These are phyloP conservation scores for Menura novaehollandiae DNA, from an alignment of 2,113 vertebrate genomes.

Conservation along the genomic window DNA sequence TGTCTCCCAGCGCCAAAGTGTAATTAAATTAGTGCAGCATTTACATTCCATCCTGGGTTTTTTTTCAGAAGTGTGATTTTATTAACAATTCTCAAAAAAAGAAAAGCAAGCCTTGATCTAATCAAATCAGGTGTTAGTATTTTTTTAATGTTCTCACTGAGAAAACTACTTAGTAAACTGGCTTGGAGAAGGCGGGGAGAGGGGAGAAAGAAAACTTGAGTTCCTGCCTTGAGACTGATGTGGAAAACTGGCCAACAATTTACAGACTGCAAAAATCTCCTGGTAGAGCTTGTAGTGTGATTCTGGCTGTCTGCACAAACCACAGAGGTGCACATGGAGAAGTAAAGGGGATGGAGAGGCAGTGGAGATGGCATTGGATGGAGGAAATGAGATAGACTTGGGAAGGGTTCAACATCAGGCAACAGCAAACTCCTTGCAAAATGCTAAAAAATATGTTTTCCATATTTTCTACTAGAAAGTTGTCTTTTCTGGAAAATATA, in stretches of 20 bases:
- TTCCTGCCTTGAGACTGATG: background rate
- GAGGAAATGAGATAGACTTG: background rate
- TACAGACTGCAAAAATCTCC: background rate
- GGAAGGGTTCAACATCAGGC: background rate
- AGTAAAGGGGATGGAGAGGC: background rate
- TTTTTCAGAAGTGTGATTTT: slow-evolving; percentile 72
- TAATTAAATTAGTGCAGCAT: slow-evolving; percentile 94
- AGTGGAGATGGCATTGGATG: background rate
- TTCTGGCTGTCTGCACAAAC: background rate
- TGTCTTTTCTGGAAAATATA: background rate
- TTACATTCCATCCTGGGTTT: slow-evolving; percentile 70
- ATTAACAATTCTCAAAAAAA: slow-evolving; percentile 69
- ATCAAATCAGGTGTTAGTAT: slow-evolving; percentile 61
- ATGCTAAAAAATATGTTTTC: background rate
- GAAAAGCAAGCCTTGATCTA: slow-evolving; percentile 46
- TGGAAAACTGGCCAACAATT: background rate
- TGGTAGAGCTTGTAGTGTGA: background rate
- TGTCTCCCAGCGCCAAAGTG: slow-evolving; percentile 85
- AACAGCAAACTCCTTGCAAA: background rate
- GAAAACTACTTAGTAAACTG: slow-evolving; percentile 7
- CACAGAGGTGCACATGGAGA: background rate
- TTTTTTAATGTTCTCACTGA: slow-evolving; percentile 53
- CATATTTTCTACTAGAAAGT: background rate
- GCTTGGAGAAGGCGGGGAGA: background rate
- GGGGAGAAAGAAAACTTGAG: background rate